Conservation (phyloP, 1,140 invertebrate genomes). For the Drosophila mauritiana region DNA sequence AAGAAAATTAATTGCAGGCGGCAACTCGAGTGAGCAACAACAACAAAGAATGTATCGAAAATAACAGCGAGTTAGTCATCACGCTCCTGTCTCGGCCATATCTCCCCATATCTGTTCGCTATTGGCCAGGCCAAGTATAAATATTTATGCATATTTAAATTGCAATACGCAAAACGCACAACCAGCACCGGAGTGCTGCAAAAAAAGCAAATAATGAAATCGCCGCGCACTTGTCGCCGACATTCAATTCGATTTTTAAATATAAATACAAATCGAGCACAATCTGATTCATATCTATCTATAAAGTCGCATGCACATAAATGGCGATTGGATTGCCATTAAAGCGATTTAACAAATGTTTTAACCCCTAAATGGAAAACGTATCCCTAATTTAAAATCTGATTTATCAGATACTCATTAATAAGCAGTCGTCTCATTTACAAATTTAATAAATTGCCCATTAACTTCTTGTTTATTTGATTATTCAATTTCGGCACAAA, state of each 20-base stretch:
- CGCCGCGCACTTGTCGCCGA: conserved; percentile 43
- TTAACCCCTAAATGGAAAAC: not conserved
- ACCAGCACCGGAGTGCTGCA: conserved; percentile 6
- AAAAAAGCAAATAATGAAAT: conserved; percentile 49
- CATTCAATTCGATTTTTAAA: conserved; percentile 54
- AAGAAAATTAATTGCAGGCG: conserved; percentile 38
- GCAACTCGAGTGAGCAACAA: conserved; percentile 10
- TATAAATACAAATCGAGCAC: conserved; percentile 28
- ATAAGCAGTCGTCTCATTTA: not conserved
- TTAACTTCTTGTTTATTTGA: conserved; percentile 24
- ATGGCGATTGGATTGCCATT: conserved; percentile 10
- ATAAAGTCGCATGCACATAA: conserved; percentile 7
- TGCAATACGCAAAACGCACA: conserved; percentile 53
- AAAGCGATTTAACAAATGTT: conserved; percentile 21
- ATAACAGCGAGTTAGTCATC: conserved; percentile 66
- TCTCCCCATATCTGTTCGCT: not conserved
- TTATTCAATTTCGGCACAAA: conserved; percentile 1
- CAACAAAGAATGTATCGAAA: conserved; percentile 45
- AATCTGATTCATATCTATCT: conserved; percentile 4
- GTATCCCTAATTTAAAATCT: not conserved
- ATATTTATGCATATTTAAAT: conserved; percentile 65
- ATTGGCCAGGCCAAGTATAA: conserved; percentile 35
- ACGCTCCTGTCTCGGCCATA: conserved; percentile 22
- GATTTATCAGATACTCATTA: not conserved
- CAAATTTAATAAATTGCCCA: not conserved